Percentiles rank a stretch among this genome's conserved stretches.
phyloP scores from a whole-genome alignment of 1,140 invertebrate genomes.

The Mamestra configurata region DNA sequence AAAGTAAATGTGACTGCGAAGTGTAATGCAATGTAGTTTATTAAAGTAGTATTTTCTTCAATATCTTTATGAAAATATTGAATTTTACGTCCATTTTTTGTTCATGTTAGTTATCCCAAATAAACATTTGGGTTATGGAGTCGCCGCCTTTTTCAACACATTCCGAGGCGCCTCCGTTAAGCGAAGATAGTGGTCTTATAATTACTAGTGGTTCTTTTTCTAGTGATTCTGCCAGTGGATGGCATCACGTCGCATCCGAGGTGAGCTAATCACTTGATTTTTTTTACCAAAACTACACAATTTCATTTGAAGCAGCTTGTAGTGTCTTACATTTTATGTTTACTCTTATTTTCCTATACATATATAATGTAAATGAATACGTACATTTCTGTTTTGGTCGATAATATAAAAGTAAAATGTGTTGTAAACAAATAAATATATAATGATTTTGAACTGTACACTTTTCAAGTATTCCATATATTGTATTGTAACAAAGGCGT shows the following conservation, averaged over 20 bases:
- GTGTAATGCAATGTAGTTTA: constrained; percentile 24
- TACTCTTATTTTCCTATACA: not conserved
- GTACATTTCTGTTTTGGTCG: not conserved
- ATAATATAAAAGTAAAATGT: too few species aligned
- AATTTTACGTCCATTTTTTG: constrained; percentile 71
- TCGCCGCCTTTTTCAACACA: constrained; percentile 89
- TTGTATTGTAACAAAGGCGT: too few species aligned
- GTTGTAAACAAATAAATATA: not conserved
- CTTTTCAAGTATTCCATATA: too few species aligned
- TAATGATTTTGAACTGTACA: too few species aligned
- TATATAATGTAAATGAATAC: too few species aligned
- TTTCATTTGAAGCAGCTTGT: not conserved
- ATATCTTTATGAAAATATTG: constrained; percentile 69
- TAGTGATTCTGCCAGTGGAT: constrained; percentile 89
- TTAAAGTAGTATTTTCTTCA: constrained; percentile 62
- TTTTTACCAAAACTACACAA: not conserved
- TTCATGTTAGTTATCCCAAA: constrained; percentile 67
- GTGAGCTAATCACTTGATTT: constrained; percentile 73
- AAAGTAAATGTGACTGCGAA: constrained; percentile 23
- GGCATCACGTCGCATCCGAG: constrained; percentile 89
- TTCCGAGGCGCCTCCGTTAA: constrained; percentile 89
- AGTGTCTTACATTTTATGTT: not conserved
- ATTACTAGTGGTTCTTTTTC: constrained; percentile 90
- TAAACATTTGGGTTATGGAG: constrained; percentile 85
- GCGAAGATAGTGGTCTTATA: constrained; percentile 90